Evolutionary conservation across 2,797 vertebrate genomes (phyloP), one percentile per base, ranked within the genome.

Genomic region (Peromyscus attwateri): DNA sequence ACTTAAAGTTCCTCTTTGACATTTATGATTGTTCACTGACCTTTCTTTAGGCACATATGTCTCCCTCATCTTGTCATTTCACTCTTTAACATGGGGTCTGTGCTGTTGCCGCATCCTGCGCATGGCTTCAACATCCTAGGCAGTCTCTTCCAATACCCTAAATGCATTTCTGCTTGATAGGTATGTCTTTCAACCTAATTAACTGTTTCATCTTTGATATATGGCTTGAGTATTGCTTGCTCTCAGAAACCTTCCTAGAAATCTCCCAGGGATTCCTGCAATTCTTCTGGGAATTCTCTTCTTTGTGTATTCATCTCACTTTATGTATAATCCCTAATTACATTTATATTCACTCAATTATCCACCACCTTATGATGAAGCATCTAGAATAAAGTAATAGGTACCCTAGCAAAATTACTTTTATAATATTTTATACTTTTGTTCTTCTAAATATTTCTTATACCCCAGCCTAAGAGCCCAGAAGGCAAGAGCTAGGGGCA

Each of bases 61-160:
- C 17, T 21, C 6, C 21, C 52, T 29, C 31, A 12, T 60, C 14
- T 77, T 60, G 29, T 52, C 27, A 2, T 37, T 90, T 13, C 37
- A 17, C 19, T 84, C 34, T 21, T 19, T 14, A 68, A 12, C 6
- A 43, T 21, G 3, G 7, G 64, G 13, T 25, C 31, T 60, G 29
- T 13, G 9, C 8, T 46, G 4, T 11, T 71, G 49, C 12, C 29
- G 25, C 2, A 55, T 0, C 4, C 7, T 40, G 1, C 14, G 3
- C 9, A 4, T 73, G 29, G 6, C 43, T 77, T 79, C 40, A 27
- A 17, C 52, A 7, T 21, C n/a, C 1, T 49, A 25, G 5, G 6
- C 5, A 4, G 43, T 17, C 40, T 75, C 10, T 14, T 73, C 46
- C 57, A 49, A n/a, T 43, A 29, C 16, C 34, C 19, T 10, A 12